phyloP scores from a whole-genome alignment of 2,113 vertebrate species.

The Dermatemys mawii region DNA sequence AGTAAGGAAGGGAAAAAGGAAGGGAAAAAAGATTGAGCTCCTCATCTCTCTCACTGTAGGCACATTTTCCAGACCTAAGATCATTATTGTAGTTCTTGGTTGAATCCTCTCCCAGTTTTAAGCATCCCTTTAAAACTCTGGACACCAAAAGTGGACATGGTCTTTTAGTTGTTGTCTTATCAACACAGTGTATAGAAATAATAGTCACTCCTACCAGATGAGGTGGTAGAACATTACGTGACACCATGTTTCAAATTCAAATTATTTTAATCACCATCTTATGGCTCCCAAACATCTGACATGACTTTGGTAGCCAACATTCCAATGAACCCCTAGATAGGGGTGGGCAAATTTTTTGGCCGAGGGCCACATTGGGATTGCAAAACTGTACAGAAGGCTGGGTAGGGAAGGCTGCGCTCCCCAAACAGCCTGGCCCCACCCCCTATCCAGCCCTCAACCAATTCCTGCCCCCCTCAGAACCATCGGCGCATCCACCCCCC shows the following conservation, averaged over 20 bases:
- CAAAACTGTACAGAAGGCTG: no score
- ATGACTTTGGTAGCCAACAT: neutral
- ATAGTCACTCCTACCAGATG: neutral
- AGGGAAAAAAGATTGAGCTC: neutral
- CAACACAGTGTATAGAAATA: neutral
- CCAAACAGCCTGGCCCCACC: no score
- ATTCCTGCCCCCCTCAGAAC: no score
- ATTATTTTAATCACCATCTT: neutral
- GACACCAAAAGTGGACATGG: neutral
- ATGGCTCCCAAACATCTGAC: neutral
- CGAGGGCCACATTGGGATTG: no score
- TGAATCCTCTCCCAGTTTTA: neutral
- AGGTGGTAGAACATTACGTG: no score
- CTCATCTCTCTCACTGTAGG: neutral
- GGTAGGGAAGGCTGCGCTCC: no score
- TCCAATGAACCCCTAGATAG: neutral
- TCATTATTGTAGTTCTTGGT: neutral
- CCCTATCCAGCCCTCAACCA: no score
- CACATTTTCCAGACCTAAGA: neutral
- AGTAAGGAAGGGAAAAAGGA: neutral
- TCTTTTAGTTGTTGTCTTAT: neutral
- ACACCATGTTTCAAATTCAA: neutral
- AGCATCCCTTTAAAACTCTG: neutral
- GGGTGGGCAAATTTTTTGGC: no score
- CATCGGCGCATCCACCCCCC: no score